Base-by-base conservation (phyloP, 2,113 vertebrate genomes). In the Phaethornis superciliosus region DNA sequence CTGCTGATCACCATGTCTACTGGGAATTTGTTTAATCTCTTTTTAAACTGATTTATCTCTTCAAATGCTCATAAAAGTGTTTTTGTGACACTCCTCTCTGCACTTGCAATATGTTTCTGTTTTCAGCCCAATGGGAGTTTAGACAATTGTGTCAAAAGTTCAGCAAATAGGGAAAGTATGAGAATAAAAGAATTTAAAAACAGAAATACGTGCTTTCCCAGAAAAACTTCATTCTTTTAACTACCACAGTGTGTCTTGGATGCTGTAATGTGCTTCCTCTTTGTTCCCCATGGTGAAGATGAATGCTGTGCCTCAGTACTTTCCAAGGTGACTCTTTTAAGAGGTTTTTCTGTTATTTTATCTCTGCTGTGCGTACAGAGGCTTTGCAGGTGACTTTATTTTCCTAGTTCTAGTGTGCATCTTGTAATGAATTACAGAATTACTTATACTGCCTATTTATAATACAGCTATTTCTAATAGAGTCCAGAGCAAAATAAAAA, bases 261-360 rank as follows among this genome's bases (percentile, higher is more conserved):
- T 79, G 27, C 81, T 85, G 28, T 81, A 82, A 77, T 49, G 23
- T 69, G 26, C 56, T 79, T 55, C 26, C 3, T 72, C 49, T 93
- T 88, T 72, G 46, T 76, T 90, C 62, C 80, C 65, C 23, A n/a
- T 1, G 22, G 81, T 81, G 65, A 79, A 88, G 47, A 91, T 81
- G 59, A 96, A 82, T 37, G n/a, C 76, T 76, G 49, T 81, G 56
- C 42, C 71, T 91, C 64, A 60, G 33, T 88, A 40, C 26, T 93
- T 93, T 92, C 77, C 90, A 96, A 94, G 90, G 96, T 96, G 94
- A 95, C 81, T 92, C 79, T 69, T 85, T 2, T 10, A 77, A 64
- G 76, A 84, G 32, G 68, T 89, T 84, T 82, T 91, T 85, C 54
- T 88, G 80, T 65, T 68, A 56, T 24, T 90, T 12, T 86, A 32